Percentiles rank a stretch among this genome's conserved stretches.
Conservation (phyloP, 2,888 invertebrate genomes). For the Andrena bicolor region DNA sequence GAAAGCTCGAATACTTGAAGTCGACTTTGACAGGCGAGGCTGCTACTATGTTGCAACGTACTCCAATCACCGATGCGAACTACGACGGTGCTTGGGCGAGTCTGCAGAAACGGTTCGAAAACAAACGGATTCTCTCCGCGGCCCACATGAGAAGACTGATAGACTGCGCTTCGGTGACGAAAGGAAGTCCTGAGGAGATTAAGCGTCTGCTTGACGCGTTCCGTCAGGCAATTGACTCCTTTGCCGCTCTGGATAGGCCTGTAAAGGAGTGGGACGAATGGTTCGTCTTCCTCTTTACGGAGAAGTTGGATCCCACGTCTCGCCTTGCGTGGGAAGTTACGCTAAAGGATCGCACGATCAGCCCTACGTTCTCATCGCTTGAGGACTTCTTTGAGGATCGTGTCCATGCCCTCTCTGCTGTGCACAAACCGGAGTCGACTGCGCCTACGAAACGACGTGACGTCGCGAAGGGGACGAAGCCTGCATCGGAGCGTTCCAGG, state of each 20-base stretch:
- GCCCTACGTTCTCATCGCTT: neutral
- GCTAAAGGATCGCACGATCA: neutral
- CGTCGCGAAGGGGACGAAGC: neutral
- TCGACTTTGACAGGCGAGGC: too few species aligned
- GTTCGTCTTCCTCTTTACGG: neutral
- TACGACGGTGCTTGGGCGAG: neutral
- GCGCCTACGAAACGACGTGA: neutral
- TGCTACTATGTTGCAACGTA: neutral
- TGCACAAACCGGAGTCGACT: neutral
- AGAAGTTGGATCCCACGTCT: neutral
- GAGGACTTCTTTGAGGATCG: neutral
- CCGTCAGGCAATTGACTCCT: neutral
- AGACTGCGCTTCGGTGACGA: neutral
- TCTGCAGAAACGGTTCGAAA: neutral
- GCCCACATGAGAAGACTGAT: neutral
- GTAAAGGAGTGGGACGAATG: neutral
- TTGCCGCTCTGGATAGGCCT: neutral
- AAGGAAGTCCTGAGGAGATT: neutral
- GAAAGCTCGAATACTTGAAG: too few species aligned
- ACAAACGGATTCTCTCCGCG: neutral
- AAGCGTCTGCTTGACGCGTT: neutral
- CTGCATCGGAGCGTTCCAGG: neutral
- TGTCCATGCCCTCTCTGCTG: neutral
- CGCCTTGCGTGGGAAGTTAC: neutral
- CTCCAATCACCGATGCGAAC: neutral